phyloP scores from a whole-genome alignment of 1,140 invertebrate genomes.

The Liolophura sinensis region DNA sequence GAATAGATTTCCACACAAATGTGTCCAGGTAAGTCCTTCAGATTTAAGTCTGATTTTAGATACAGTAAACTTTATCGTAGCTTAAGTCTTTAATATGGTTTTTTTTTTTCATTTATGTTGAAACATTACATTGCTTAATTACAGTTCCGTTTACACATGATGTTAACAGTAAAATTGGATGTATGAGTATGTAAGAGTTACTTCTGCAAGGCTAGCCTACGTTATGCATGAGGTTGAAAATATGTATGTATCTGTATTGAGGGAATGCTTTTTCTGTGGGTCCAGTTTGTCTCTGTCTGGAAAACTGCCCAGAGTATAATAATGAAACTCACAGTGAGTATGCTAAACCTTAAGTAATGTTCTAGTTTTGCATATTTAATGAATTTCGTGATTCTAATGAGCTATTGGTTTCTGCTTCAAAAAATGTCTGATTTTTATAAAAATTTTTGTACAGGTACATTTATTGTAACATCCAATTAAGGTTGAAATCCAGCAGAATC shows the following conservation, averaged over 20 bases:
- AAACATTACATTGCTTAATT: background rate
- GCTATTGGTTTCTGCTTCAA: too few relatives aligned
- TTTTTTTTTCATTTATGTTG: background rate
- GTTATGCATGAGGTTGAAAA: background rate
- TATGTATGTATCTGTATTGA: background rate
- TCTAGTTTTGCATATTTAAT: too few relatives aligned
- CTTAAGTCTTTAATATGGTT: background rate
- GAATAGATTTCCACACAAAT: slow-evolving; percentile 49
- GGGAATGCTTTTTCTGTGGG: background rate
- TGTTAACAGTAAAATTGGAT: background rate
- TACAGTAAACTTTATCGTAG: too few relatives aligned
- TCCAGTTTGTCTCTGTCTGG: too few relatives aligned
- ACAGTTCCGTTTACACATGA: background rate
- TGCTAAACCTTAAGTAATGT: too few relatives aligned
- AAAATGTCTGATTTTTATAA: too few relatives aligned
- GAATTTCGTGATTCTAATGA: too few relatives aligned
- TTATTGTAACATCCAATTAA: too few relatives aligned
- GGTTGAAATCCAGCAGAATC: too few relatives aligned
- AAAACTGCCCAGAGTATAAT: too few relatives aligned
- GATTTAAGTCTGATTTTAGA: background rate
- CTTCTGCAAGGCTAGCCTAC: background rate
- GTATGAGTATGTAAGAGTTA: background rate
- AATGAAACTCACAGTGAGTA: too few relatives aligned
- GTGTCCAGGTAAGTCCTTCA: slow-evolving; percentile 50
- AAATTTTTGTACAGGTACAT: too few relatives aligned